Evolutionary conservation across 1,140 invertebrate genomes (phyloP).

Genomic region (Varroa destructor): DNA sequence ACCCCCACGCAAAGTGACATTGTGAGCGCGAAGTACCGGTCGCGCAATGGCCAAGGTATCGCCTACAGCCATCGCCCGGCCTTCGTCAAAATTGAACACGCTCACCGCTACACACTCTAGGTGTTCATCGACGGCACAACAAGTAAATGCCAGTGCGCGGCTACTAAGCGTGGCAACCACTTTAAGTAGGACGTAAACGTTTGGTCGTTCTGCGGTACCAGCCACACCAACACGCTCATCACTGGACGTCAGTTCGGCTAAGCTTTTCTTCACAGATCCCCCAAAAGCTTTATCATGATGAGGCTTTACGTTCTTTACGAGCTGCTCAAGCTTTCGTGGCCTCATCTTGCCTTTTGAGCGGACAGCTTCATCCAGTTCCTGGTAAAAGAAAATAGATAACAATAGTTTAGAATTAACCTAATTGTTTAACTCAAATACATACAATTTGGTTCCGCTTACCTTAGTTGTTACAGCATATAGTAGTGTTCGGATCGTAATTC

Average conservation of each 20-base stretch:
- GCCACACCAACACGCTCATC: too few species aligned
- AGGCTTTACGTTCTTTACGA: constrained; percentile 47
- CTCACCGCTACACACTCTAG: constrained; percentile 57
- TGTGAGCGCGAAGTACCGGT: constrained; percentile 52
- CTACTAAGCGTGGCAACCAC: constrained; percentile 33
- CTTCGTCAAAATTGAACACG: constrained; percentile 66
- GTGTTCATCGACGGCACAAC: constrained; percentile 61
- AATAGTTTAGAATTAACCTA: too few species aligned
- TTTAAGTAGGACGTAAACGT: constrained; percentile 27
- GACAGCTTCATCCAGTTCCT: constrained; percentile 50
- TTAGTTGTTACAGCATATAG: too few species aligned
- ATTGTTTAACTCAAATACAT: too few species aligned
- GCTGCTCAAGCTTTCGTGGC: constrained; percentile 51
- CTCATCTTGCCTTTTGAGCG: constrained; percentile 57
- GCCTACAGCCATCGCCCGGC: constrained; percentile 65
- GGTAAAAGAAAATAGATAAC: too few species aligned
- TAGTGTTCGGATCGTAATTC: too few species aligned
- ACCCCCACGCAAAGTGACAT: constrained; percentile 44
- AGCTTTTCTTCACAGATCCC: background rate
- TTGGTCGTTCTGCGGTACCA: constrained; percentile 31
- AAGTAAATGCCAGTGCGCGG: constrained; percentile 43
- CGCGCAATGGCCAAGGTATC: constrained; percentile 67
- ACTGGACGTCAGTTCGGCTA: too few species aligned
- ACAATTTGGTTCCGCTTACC: too few species aligned
- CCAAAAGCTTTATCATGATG: constrained; percentile 30